Conservation (phyloP, 2,888 invertebrate species). For the Pediacus dermestoides region DNA sequence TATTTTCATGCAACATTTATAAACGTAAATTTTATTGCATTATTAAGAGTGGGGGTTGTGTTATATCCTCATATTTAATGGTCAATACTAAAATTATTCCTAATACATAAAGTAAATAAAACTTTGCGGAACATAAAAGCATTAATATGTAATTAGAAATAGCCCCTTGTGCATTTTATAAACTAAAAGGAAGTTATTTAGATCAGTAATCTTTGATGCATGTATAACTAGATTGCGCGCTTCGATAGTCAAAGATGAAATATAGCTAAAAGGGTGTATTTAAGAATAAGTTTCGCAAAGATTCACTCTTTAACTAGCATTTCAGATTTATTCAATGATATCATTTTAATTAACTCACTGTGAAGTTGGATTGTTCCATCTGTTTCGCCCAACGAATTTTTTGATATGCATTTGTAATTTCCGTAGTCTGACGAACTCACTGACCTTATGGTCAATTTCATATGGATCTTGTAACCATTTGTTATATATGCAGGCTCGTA, state of each 20-base stretch:
- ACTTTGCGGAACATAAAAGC: too few relatives aligned
- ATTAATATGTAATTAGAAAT: too few relatives aligned
- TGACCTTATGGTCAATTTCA: constrained; percentile 66
- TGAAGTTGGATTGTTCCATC: constrained; percentile 71
- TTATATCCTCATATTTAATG: too few relatives aligned
- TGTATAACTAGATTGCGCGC: constrained; percentile 34
- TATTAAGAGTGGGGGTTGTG: too few relatives aligned
- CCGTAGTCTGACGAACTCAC: constrained; percentile 62
- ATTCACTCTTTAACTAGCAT: constrained; percentile 4
- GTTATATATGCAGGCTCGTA: constrained; percentile 66
- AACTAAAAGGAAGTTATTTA: constrained; percentile 21
- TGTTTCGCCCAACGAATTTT: constrained; percentile 70
- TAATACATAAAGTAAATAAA: too few relatives aligned
- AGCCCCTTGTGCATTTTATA: too few relatives aligned
- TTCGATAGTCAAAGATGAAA: constrained; percentile 36
- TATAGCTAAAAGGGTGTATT: constrained; percentile 12
- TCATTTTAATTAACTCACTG: constrained; percentile 54
- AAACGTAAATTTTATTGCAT: too few relatives aligned
- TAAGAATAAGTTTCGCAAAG: constrained; percentile 14
- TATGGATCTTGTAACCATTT: constrained; percentile 68
- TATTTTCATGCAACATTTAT: too few relatives aligned
- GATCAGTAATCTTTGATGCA: constrained; percentile 30
- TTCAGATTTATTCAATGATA: background rate
- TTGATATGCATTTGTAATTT: constrained; percentile 69
- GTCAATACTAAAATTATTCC: too few relatives aligned